Percentiles rank a stretch among this genome's conserved stretches.
Evolutionary conservation across 2,113 vertebrate species (phyloP).

Genomic region (Misgurnus anguillicaudatus): DNA sequence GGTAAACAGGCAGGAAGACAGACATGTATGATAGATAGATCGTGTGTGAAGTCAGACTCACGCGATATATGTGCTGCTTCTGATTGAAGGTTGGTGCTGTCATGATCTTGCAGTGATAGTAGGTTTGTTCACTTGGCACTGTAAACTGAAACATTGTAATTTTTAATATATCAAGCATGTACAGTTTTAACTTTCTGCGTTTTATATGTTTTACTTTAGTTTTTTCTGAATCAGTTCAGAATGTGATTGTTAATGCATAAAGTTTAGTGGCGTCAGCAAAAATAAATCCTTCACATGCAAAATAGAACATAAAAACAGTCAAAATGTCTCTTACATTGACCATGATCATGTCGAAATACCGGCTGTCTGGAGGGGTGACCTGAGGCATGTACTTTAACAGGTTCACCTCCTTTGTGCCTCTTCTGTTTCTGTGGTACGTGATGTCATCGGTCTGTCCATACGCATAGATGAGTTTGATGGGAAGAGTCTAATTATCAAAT

Average conservation of each 20-base stretch:
- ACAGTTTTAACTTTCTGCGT: no score
- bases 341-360: constrained; percentile 57
- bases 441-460: constrained; percentile 66
- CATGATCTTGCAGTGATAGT: constrained; percentile 80
- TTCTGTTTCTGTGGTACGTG: constrained; percentile 44
- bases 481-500: neutral
- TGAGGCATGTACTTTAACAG: constrained; percentile 63
- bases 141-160: constrained; percentile 67
- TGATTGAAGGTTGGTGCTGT: constrained; percentile 64
- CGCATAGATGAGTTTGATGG: constrained; percentile 71
- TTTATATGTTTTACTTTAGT: no score
- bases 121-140: constrained; percentile 71
- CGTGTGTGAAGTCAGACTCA: constrained; percentile 53
- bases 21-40: neutral
- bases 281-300: no score
- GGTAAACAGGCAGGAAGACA: no score
- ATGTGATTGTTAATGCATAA: no score
- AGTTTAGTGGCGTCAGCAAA: no score
- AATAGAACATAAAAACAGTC: neutral
- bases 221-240: no score
- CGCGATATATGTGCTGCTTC: constrained; percentile 80
- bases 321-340: constrained; percentile 60
- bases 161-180: neutral
- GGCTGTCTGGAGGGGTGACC: neutral
- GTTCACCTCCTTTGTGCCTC: constrained; percentile 70